Percentiles rank a stretch among this genome's conserved stretches.
Evolutionary conservation across 2,113 vertebrate species (phyloP).

Genomic region (Tychaedon coryphoeus): DNA sequence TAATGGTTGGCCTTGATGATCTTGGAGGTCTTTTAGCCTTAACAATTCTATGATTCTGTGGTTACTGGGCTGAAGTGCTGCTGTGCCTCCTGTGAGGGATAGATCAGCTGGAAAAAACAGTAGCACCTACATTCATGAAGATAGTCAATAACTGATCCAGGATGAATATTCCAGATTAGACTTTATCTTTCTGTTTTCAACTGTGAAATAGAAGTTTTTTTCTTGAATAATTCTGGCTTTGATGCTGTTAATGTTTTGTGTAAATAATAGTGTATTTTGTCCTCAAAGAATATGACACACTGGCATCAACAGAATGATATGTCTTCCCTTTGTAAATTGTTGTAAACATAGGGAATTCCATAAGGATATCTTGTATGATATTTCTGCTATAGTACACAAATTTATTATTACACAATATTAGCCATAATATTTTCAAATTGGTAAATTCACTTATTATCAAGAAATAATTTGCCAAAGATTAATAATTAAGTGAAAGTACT

Average conservation of each 20-base stretch:
- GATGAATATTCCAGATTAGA: neutral
- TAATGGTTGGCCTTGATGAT: neutral
- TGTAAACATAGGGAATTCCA: neutral
- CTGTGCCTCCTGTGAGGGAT: fast-evolving
- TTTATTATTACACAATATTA: neutral
- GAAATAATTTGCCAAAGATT: neutral
- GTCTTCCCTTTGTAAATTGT: neutral
- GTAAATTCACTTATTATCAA: neutral
- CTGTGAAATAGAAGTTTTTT: neutral
- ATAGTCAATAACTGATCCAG: neutral
- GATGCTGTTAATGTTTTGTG: neutral
- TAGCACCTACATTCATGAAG: neutral
- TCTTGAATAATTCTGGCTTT: neutral
- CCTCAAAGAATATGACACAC: neutral
- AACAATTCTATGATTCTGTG: neutral
- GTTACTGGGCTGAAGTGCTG: neutral
- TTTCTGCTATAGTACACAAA: neutral
- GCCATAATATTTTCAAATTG: neutral
- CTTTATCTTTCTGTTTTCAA: neutral
- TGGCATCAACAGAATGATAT: neutral
- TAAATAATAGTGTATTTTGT: neutral
- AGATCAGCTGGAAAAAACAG: neutral
- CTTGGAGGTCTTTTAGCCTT: neutral
- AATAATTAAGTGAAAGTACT: neutral
- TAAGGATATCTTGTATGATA: neutral